A percentile compares a stretch with the other conserved stretches of the same genome.
Conservation (phyloP, 2,888 invertebrate genomes). For the Napeogenes inachia region DNA sequence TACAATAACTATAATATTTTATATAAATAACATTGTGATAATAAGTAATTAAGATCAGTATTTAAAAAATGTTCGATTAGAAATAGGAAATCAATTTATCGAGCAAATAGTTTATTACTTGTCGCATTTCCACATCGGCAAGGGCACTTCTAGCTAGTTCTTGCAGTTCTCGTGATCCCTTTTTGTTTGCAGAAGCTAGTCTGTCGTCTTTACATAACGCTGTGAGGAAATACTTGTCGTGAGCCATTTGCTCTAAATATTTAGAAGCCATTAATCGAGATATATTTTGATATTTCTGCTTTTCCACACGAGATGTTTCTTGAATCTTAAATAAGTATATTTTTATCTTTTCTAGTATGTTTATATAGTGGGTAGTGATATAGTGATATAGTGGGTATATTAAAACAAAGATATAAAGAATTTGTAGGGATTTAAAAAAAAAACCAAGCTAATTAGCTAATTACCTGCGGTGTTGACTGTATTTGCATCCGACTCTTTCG, state of each 20-base stretch:
- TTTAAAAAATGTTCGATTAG: too few species aligned
- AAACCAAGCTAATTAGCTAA: too few species aligned
- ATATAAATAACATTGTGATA: too few species aligned
- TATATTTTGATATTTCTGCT: constrained; percentile 58
- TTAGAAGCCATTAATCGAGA: constrained; percentile 68
- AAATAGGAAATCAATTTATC: too few species aligned
- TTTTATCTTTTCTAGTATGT: neutral
- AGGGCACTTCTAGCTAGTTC: constrained; percentile 60
- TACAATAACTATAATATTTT: too few species aligned
- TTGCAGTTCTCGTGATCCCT: constrained; percentile 55
- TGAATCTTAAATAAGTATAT: constrained; percentile 46
- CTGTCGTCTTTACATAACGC: constrained; percentile 64
- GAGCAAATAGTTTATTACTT: constrained; percentile 40
- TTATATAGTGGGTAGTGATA: too few species aligned
- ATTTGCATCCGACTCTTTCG: constrained; percentile 48
- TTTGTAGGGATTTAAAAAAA: too few species aligned
- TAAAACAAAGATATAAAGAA: too few species aligned
- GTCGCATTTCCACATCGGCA: constrained; percentile 60
- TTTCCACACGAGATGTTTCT: constrained; percentile 62
- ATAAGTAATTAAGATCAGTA: too few species aligned
- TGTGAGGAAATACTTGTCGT: constrained; percentile 69
- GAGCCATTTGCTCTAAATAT: constrained; percentile 71
- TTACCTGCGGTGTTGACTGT: constrained; percentile 50
- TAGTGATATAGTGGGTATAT: too few species aligned
- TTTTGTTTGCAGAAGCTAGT: constrained; percentile 61